Base-by-base conservation (phyloP, 2,888 invertebrate species). In the Epistrophella euchroma region DNA sequence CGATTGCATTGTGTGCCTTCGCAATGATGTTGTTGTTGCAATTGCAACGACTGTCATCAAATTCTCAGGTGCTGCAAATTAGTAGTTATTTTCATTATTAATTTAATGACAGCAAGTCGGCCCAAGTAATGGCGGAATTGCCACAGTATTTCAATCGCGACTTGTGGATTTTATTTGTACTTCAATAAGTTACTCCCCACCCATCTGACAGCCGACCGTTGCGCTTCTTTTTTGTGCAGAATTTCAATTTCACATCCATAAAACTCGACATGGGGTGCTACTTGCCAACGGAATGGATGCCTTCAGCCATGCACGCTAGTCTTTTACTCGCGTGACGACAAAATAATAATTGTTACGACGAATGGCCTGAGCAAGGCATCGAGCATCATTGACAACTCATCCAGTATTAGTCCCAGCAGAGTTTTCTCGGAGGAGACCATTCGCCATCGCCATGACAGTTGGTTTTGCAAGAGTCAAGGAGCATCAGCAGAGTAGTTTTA, bases 1-100 rank as follows among this genome's bases (percentile, higher is more conserved):
- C 17, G 2, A 71, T 32, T 28, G 3, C 56, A 32, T 11, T 22
- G 19, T 28, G 17, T 28, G n/a, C n/a, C n/a, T n/a, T n/a, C n/a
- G n/a, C 52, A 40, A n/a, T n/a, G 74, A 22, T 43, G 55, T 11
- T 11, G 60, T 15, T 60, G n/a, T n/a, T n/a, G n/a, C n/a, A n/a
- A n/a, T n/a, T n/a, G 60, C 60, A 11, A 10, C 62, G 55, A 52
- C 73, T 73, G 82, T 82, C 82, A 64, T 86, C 82, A 82, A 82
- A 86, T 86, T 82, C 86, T 71, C 86, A 86, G 86, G 86, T 86
- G 86, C 82, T 86, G 86, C 86, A 82, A 86, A 86, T 86, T 86
- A 86, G 86, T 75, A 82, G 86, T 70, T 86, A 86, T 86, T 86
- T 86, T 78, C 77, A 78, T 86, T 86, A 86, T 86, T 82, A 82